Evolutionary conservation across 2,888 invertebrate genomes (phyloP).

Genomic region (Steinernema hermaphroditum): DNA sequence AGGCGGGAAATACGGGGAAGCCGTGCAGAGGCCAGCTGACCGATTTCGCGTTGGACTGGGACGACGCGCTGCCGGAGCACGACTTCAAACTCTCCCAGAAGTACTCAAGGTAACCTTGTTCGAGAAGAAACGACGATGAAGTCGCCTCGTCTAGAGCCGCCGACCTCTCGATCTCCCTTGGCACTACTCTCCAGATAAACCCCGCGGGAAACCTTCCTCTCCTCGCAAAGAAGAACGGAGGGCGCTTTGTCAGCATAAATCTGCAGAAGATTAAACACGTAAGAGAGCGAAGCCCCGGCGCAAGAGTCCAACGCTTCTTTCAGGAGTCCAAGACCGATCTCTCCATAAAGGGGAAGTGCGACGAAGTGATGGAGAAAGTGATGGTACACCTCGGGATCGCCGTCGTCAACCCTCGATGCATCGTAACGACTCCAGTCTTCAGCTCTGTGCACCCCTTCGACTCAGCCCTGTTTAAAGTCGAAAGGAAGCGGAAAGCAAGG

Average conservation of each 20-base stretch:
- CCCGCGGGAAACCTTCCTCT: constrained; percentile 93
- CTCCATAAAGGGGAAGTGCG: constrained; percentile 58
- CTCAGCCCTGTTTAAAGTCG: too few species aligned
- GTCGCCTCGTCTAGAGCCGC: constrained; percentile 76
- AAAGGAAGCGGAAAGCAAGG: too few species aligned
- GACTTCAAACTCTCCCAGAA: constrained; percentile 73
- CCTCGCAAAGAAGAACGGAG: constrained; percentile 80
- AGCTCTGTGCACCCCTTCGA: background rate
- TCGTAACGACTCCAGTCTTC: background rate
- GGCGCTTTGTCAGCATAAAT: constrained; percentile 89
- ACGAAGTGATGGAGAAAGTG: constrained; percentile 49
- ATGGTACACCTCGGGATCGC: constrained; percentile 38
- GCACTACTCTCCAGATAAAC: constrained; percentile 95
- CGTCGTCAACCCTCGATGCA: constrained; percentile 9
- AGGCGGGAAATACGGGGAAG: constrained; percentile 56
- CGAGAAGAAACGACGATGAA: background rate
- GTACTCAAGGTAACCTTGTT: constrained; percentile 34
- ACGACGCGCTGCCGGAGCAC: constrained; percentile 79
- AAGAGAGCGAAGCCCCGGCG: constrained; percentile 67
- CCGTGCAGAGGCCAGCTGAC: constrained; percentile 76
- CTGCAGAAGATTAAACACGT: constrained; percentile 96
- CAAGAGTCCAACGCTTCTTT: constrained; percentile 21
- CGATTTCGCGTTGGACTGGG: constrained; percentile 96
- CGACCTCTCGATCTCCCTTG: constrained; percentile 88
- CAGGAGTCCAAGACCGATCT: constrained; percentile 57